These are phyloP conservation scores for Dunckerocampus dactyliophorus DNA, from an alignment of 2,113 vertebrate genomes.

Conservation along the genomic window DNA sequence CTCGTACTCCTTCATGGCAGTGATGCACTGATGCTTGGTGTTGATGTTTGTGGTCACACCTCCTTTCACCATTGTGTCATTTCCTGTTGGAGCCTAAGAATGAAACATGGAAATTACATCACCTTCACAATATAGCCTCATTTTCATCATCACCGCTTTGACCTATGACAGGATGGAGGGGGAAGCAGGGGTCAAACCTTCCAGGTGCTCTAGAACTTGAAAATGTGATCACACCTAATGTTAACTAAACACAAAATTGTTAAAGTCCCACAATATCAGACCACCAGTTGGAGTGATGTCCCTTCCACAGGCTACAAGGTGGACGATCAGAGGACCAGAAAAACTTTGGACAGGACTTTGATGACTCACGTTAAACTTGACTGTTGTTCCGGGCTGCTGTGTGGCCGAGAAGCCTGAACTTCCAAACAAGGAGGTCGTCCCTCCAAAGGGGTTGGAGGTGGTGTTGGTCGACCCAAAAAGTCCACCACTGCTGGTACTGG, in stretches of 20 bases:
- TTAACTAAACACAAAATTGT: too few relatives aligned
- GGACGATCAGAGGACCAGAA: not conserved
- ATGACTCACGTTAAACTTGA: slow-evolving; percentile 91
- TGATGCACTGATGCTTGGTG: slow-evolving; percentile 98
- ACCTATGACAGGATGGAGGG: not conserved
- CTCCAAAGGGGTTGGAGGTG: slow-evolving; percentile 89
- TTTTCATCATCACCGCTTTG: too few relatives aligned
- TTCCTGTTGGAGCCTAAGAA: slow-evolving; percentile 84
- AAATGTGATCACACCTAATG: too few relatives aligned
- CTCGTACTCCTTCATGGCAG: slow-evolving; percentile 98
- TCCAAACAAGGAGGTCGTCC: slow-evolving; percentile 84
- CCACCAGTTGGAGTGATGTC: too few relatives aligned
- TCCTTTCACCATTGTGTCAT: slow-evolving; percentile 94
- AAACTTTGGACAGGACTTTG: too few relatives aligned
- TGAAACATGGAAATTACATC: not conserved
- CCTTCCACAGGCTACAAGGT: too few relatives aligned
- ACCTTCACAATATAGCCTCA: too few relatives aligned
- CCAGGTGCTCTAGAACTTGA: too few relatives aligned
- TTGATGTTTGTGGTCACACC: slow-evolving; percentile 96
- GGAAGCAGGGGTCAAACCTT: not conserved
- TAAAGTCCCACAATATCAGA: too few relatives aligned
- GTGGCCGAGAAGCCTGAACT: slow-evolving; percentile 82
- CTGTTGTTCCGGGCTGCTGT: slow-evolving; percentile 85
- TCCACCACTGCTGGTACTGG: slow-evolving; percentile 86
- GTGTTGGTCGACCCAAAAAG: slow-evolving; percentile 92